A percentile compares a stretch with the other conserved stretches of the same genome.
These are phyloP conservation scores for Catharus fuscescens DNA, from an alignment of 2,113 vertebrate genomes.

Conservation along the genomic window DNA sequence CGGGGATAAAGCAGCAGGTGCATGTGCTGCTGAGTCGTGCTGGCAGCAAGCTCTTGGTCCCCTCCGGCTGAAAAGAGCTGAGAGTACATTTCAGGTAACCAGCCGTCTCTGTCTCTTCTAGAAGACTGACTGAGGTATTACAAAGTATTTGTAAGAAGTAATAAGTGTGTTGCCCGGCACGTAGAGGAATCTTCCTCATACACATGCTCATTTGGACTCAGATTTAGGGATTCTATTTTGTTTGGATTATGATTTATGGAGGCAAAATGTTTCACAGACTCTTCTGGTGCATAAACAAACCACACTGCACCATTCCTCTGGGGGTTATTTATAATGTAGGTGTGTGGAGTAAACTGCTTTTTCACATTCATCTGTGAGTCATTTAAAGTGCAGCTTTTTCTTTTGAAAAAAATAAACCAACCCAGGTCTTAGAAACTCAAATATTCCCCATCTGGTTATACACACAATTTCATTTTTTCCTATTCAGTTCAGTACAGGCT, in stretches of 20 bases:
- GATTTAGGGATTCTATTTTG: not conserved
- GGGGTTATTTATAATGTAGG: not conserved
- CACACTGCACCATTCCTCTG: not conserved
- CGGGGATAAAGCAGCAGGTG: not conserved
- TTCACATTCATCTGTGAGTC: not conserved
- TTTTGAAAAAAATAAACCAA: not conserved
- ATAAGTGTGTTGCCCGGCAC: not conserved
- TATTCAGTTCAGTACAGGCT: not conserved
- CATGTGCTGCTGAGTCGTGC: not conserved
- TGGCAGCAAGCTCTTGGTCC: not conserved
- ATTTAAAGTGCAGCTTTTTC: not conserved
- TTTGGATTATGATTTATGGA: not conserved
- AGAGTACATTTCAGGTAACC: rapidly evolving
- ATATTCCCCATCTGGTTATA: conserved; percentile 8
- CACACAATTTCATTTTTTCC: conserved; percentile 48
- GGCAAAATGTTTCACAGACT: not conserved
- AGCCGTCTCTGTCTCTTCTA: too few relatives aligned
- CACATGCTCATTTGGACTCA: rapidly evolving
- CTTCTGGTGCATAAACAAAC: not conserved
- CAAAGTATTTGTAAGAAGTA: not conserved
- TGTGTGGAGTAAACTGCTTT: not conserved
- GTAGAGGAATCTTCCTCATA: not conserved
- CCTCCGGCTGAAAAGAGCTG: not conserved
- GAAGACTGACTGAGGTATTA: not conserved
- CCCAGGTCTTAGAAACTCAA: not conserved